A percentile compares a stretch with the other conserved stretches of the same genome.
phyloP scores from a whole-genome alignment of 2,888 invertebrate genomes.

The Leptopterna dolabrata region DNA sequence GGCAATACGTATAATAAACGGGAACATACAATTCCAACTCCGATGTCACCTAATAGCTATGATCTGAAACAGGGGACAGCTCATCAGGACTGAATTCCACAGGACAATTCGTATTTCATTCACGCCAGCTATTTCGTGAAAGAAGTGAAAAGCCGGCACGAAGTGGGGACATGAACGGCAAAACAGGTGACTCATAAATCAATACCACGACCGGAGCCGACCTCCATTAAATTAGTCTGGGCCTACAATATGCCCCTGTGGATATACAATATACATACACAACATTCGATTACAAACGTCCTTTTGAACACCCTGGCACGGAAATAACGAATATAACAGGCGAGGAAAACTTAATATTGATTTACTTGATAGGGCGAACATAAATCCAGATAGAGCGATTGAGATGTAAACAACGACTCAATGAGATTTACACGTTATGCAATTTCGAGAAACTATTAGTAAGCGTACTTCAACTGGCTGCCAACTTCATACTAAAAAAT shows the following conservation, averaged over 20 bases:
- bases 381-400: neutral
- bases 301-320: neutral
- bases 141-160: too few relatives aligned
- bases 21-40: too few relatives aligned
- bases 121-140: too few relatives aligned
- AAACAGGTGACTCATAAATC: slow-evolving; percentile 1
- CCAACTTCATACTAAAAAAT: too few relatives aligned
- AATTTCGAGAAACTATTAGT: neutral
- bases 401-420: neutral
- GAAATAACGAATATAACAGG: neutral
- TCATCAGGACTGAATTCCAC: too few relatives aligned
- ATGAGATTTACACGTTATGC: neutral
- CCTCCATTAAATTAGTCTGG: neutral
- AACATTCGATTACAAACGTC: neutral
- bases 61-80: too few relatives aligned
- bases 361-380: neutral
- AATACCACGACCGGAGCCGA: neutral
- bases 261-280: neutral
- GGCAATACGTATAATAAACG: too few relatives aligned
- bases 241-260: too few relatives aligned
- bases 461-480: too few relatives aligned
- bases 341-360: neutral
- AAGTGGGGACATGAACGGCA: too few relatives aligned
- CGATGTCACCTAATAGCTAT: too few relatives aligned
- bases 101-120: too few relatives aligned